Conservation (phyloP, 2,888 invertebrate species). For the Monopis laevigella region DNA sequence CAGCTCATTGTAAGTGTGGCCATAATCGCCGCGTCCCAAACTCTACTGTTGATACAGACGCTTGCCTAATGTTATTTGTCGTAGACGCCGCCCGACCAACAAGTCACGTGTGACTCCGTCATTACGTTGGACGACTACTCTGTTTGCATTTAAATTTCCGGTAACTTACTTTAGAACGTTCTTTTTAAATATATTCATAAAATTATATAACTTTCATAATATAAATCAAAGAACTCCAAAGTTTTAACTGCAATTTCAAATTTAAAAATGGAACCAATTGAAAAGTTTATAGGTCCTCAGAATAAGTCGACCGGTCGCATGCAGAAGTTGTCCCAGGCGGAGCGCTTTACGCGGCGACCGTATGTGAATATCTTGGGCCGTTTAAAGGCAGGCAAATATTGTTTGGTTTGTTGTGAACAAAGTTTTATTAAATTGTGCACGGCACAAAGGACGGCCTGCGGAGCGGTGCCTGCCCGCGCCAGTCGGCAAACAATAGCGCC, state of each 20-base stretch:
- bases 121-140: too few relatives aligned
- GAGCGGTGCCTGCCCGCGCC: slow-evolving; percentile 22
- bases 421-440: slow-evolving; percentile 32
- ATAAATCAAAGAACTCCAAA: not conserved
- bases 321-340: slow-evolving; percentile 25
- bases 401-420: slow-evolving; percentile 24
- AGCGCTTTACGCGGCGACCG: slow-evolving; percentile 17
- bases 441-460: slow-evolving; percentile 24
- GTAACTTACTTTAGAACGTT: too few relatives aligned
- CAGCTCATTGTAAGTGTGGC: slow-evolving; percentile 33
- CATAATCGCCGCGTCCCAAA: slow-evolving; percentile 38
- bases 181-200: too few relatives aligned
- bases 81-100: slow-evolving; percentile 34
- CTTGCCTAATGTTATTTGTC: slow-evolving; percentile 57
- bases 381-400: slow-evolving; percentile 27
- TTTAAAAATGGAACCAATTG: slow-evolving; percentile 32
- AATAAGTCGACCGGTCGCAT: slow-evolving; percentile 28
- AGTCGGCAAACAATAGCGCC: slow-evolving; percentile 22
- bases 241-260: slow-evolving; percentile 28
- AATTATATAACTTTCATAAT: too few relatives aligned
- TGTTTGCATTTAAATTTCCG: too few relatives aligned
- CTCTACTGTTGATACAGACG: slow-evolving; percentile 47
- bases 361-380: slow-evolving; percentile 28
- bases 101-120: slow-evolving; percentile 55
- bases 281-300: slow-evolving; percentile 33